Evolutionary conservation across 2,113 vertebrate species (phyloP).

Genomic region (Uria lomvia): DNA sequence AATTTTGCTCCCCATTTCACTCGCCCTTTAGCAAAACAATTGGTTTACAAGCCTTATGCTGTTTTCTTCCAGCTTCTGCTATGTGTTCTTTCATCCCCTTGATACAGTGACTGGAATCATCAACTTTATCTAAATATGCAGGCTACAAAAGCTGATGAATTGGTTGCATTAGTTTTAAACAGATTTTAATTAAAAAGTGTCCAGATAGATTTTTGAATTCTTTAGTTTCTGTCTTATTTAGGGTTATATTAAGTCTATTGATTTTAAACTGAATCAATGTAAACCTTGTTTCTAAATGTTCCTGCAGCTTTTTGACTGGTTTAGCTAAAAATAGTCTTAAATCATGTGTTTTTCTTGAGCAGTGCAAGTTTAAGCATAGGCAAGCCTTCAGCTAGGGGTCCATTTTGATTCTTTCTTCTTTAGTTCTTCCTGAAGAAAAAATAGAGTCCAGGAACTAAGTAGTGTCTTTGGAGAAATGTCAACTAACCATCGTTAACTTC

Average conservation of each 20-base stretch:
- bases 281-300: neutral
- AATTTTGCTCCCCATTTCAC: neutral
- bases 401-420: neutral
- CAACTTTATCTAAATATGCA: neutral
- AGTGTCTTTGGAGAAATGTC: neutral
- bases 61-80: neutral
- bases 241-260: neutral
- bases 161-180: constrained; percentile 4
- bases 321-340: neutral
- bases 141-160: neutral
- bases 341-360: neutral
- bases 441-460: neutral
- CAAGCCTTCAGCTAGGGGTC: neutral
- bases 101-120: neutral
- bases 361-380: neutral
- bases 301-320: neutral
- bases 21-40: neutral
- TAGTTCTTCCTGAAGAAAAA: neutral
- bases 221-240: neutral
- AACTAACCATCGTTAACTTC: neutral
- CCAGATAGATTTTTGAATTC: neutral
- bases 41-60: neutral
- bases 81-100: neutral
- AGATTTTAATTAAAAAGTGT: constrained; percentile 39
- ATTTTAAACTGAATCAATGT: constrained; percentile 18